Evolutionary conservation across 64 coral and sea anemone species (phyloP), one percentile per base, ranked within the genome.

Genomic region (Acropora yongei): DNA sequence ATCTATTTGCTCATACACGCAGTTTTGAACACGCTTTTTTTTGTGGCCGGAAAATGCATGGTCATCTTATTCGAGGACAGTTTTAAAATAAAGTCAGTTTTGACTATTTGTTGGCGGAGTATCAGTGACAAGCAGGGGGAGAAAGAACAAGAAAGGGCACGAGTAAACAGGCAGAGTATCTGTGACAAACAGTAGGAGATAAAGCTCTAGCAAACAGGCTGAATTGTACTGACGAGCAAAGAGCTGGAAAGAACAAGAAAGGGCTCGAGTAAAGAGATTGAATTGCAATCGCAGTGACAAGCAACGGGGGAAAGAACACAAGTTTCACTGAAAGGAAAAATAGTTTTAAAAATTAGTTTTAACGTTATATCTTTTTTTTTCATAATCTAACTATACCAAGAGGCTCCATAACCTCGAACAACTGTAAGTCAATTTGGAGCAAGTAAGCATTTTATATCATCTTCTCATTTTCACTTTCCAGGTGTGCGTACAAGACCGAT

Each of bases 131-230:
- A 76, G 44, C 74, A 76, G 74, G 4, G 74, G 0, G 40, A 76
- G 74, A 76, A 76, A 76, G 74, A 76, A 76, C 74, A 76, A 76
- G 74, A 76, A 76, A 76, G 39, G 41, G 41, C 17, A 71, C 67
- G 67, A 71, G 67, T 71, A 71, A 71, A 71, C 67, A 71, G 67
- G 67, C 67, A 71, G 67, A 71, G 67, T 71, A 71, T 71, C 67
- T 2, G 67, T 71, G 67, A 71, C 67, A 71, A 71, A 71, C 67
- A 71, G 67, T 16, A 16, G 67, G 67, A 71, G 67, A 71, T 14
- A 69, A 20, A 71, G 67, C 67, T 14, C 67, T 8, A 71, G 67
- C 19, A 71, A 71, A 71, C 1, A 6, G 19, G 12, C 67, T 3
- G 67, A 13, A 71, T 71, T 71, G 67, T 71, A 71, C 12, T 71